Evolutionary conservation across 2,888 invertebrate genomes (phyloP).

Genomic region (Bombyx huttoni): DNA sequence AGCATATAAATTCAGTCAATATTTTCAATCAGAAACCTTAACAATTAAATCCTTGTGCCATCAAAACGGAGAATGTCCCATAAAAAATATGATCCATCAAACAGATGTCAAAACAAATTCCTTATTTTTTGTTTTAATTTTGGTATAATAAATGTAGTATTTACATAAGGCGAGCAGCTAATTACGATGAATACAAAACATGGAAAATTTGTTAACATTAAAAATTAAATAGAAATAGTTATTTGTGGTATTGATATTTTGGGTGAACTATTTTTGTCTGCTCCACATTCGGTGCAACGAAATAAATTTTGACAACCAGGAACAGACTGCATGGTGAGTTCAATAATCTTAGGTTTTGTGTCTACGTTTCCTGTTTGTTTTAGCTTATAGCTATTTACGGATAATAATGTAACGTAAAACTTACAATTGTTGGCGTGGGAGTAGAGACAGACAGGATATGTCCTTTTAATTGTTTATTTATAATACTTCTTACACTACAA

Average conservation of each 20-base stretch:
- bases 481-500: no score
- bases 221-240: slow-evolving; percentile 4
- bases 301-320: slow-evolving; percentile 63
- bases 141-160: slow-evolving; percentile 10
- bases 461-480: slow-evolving; percentile 16
- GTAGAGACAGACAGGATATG: slow-evolving; percentile 36
- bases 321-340: slow-evolving; percentile 57
- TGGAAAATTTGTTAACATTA: background rate
- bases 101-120: slow-evolving; percentile 59
- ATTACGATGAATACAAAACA: slow-evolving; percentile 9
- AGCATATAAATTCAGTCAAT: no score
- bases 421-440: slow-evolving; percentile 27
- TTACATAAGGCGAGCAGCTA: slow-evolving; percentile 1
- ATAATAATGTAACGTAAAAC: background rate
- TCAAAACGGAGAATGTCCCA: background rate
- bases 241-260: slow-evolving; percentile 43
- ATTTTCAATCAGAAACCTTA: no score
- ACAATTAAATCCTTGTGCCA: no score
- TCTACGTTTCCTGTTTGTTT: no score
- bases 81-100: slow-evolving; percentile 2
- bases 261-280: slow-evolving; percentile 69
- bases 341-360: slow-evolving; percentile 1
- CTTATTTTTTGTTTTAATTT: slow-evolving; percentile 32
- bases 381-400: no score
- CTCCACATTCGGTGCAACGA: slow-evolving; percentile 63